These are phyloP conservation scores for Siniperca knerii DNA, from an alignment of 2,113 vertebrate species.

Conservation along the genomic window DNA sequence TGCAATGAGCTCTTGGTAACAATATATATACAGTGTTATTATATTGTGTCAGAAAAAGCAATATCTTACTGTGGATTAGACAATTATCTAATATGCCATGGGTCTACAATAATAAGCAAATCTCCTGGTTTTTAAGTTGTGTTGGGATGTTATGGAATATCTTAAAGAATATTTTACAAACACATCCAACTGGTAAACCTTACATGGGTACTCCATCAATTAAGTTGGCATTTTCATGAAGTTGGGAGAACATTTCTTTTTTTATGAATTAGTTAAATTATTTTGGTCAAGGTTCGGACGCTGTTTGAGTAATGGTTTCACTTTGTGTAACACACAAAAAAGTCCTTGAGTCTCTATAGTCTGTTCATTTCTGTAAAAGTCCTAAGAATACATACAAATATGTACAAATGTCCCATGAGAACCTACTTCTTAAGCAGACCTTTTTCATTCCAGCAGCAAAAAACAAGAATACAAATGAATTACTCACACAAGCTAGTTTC, in stretches of 20 bases:
- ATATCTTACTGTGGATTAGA: no score
- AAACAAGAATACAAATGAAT: slow-evolving; percentile 17
- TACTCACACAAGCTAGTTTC: background rate
- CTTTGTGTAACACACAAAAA: background rate
- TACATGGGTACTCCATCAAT: no score
- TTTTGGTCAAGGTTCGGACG: background rate
- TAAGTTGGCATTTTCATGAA: background rate
- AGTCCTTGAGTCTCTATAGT: background rate
- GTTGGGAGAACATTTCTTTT: background rate
- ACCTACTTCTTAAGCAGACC: background rate
- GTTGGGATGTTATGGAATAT: background rate
- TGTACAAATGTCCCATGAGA: slow-evolving; percentile 1
- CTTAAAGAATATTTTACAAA: no score
- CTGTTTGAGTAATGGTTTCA: background rate
- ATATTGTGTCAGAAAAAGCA: background rate
- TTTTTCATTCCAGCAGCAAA: slow-evolving; percentile 2
- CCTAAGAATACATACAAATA: background rate
- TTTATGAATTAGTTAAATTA: background rate
- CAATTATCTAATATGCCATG: background rate
- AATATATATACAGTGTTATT: no score
- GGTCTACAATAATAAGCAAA: background rate
- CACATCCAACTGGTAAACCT: background rate
- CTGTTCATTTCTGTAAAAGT: background rate
- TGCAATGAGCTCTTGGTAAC: background rate
- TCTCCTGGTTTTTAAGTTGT: background rate